These are phyloP conservation scores for Otus scops DNA, from an alignment of 2,797 vertebrate species.

Conservation along the genomic window DNA sequence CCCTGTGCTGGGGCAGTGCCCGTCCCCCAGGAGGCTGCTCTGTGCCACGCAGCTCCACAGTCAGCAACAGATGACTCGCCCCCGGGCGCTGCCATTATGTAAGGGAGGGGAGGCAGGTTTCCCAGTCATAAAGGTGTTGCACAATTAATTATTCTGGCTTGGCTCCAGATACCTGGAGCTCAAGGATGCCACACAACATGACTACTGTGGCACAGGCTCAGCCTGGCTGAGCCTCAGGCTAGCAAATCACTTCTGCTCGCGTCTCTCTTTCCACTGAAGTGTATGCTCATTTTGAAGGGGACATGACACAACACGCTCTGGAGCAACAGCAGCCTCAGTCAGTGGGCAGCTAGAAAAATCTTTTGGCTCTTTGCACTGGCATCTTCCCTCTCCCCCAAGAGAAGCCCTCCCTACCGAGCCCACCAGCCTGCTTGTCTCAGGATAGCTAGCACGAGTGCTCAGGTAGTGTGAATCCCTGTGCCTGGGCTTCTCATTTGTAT, in stretches of 20 bases:
- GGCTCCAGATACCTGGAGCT: background rate
- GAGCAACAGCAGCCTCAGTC: background rate
- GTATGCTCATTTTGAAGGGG: background rate
- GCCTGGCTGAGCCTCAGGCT: background rate
- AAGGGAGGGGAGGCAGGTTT: constrained; percentile 19
- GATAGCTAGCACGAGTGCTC: background rate
- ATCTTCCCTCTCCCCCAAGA: background rate
- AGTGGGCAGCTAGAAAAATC: background rate
- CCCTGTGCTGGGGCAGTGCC: background rate
- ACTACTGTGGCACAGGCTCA: background rate
- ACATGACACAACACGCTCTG: background rate
- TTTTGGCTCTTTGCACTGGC: background rate
- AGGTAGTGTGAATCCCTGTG: background rate
- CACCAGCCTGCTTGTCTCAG: background rate
- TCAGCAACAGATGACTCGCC: background rate
- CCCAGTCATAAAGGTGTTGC: constrained; percentile 36
- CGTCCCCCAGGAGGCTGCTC: background rate
- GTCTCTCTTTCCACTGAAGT: background rate
- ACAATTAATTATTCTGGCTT: constrained; percentile 55
- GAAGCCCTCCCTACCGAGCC: fast-evolving
- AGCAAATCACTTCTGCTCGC: background rate
- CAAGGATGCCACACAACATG: constrained; percentile 15
- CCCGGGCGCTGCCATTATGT: background rate
- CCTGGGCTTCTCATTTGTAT: background rate
- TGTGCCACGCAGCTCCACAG: fast-evolving